Conservation (phyloP, 2,113 vertebrate genomes). For the Sigmodon hispidus region DNA sequence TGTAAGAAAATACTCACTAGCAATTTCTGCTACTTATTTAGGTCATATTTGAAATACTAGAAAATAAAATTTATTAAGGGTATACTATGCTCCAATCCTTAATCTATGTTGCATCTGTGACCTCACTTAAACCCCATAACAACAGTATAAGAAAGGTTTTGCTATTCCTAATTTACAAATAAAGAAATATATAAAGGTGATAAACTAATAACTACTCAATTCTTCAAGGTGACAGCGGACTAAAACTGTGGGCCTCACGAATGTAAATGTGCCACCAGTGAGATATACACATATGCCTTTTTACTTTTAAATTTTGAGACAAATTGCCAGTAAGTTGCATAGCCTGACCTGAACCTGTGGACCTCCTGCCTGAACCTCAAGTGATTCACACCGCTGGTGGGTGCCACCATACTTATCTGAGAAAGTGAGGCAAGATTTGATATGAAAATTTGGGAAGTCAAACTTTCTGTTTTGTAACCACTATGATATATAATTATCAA, state of each 20-base stretch:
- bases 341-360: not conserved
- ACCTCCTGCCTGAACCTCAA: not conserved
- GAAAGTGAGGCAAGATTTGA: slow-evolving; percentile 31
- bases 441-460: not conserved
- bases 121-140: not conserved
- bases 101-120: not conserved
- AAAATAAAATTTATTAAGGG: not conserved
- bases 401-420: not conserved
- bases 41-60: not conserved
- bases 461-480: not conserved
- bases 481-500: not conserved
- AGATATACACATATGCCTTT: not conserved
- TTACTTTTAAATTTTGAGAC: not conserved
- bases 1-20: slow-evolving; percentile 23
- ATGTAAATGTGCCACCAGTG: not conserved
- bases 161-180: slow-evolving; percentile 37
- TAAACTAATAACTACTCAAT: not conserved
- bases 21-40: slow-evolving; percentile 47
- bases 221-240: not conserved
- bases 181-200: not conserved
- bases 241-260: not conserved
- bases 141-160: not conserved
- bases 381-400: not conserved
- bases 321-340: not conserved
- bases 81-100: not conserved